Percentiles rank a stretch among this genome's conserved stretches.
Conservation (phyloP, 2,797 vertebrate species). For the Acridotheres tristis region DNA sequence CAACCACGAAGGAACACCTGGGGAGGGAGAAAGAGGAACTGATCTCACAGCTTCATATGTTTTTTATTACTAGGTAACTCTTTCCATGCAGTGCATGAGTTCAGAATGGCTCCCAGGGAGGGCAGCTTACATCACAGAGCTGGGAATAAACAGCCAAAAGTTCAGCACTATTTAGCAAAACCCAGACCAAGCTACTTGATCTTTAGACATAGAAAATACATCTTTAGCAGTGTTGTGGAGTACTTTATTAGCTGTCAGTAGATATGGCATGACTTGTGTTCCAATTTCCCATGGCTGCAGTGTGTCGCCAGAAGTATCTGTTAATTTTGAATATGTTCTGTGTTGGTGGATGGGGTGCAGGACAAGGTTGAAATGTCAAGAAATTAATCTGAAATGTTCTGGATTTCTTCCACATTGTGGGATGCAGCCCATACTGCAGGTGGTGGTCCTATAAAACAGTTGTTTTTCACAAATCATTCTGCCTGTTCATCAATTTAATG, state of each 20-base stretch:
- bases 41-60: conserved; percentile 57
- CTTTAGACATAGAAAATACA: conserved; percentile 51
- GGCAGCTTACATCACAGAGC: conserved; percentile 54
- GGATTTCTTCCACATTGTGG: conserved; percentile 29
- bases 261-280: conserved; percentile 42
- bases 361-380: conserved; percentile 49
- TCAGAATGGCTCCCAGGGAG: conserved; percentile 36
- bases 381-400: conserved; percentile 52
- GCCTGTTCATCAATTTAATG: conserved; percentile 42
- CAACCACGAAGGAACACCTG: conserved; percentile 51
- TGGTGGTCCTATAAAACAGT: conserved; percentile 51
- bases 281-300: conserved; percentile 48
- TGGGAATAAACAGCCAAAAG: conserved; percentile 63
- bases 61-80: conserved; percentile 65
- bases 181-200: conserved; percentile 52
- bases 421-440: conserved; percentile 42
- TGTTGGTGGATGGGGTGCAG: conserved; percentile 47
- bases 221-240: conserved; percentile 40
- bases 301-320: conserved; percentile 38
- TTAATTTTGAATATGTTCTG: conserved; percentile 47
- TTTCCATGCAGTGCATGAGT: conserved; percentile 19
- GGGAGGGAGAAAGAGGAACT: conserved; percentile 40
- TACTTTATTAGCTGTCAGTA: conserved; percentile 66
- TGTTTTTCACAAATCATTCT: conserved; percentile 66
- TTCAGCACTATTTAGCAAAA: conserved; percentile 47